Evolutionary conservation across 2,797 vertebrate species (phyloP).

Genomic region (Pygocentrus nattereri): DNA sequence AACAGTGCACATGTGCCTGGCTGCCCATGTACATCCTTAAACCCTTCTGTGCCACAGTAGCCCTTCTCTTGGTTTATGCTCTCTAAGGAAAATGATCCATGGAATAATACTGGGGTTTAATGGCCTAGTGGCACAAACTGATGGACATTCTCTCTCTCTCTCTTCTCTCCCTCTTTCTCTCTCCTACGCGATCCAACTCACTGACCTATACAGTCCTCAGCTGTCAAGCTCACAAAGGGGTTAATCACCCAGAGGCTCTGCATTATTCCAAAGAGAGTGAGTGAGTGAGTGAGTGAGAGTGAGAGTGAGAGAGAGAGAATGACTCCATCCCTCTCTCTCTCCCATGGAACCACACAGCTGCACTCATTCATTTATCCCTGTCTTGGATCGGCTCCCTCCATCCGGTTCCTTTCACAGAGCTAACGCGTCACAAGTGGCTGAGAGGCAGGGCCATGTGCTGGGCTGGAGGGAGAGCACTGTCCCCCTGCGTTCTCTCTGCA

Average conservation of each 20-base stretch:
- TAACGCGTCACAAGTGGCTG: conserved; percentile 68
- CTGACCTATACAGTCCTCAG: conserved; percentile 34
- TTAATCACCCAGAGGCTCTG: conserved; percentile 53
- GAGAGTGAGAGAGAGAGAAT: conserved; percentile 18
- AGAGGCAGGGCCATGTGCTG: conserved; percentile 66
- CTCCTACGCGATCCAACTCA: not conserved
- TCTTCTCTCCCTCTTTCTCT: not conserved
- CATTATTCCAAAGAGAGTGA: conserved; percentile 34
- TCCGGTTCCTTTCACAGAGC: conserved; percentile 72
- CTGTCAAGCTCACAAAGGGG: conserved; percentile 38
- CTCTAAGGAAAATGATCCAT: too few relatives aligned
- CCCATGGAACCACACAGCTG: conserved; percentile 74
- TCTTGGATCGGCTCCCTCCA: conserved; percentile 66
- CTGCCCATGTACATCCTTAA: too few relatives aligned
- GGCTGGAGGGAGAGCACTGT: conserved; percentile 64
- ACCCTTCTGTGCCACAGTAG: too few relatives aligned
- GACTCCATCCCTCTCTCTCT: conserved; percentile 29
- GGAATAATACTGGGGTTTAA: too few relatives aligned
- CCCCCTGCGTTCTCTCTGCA: conserved; percentile 11
- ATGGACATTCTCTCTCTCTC: not conserved
- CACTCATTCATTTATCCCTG: conserved; percentile 71
- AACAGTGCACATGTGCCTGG: too few relatives aligned
- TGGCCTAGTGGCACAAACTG: too few relatives aligned
- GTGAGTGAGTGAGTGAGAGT: conserved; percentile 3
- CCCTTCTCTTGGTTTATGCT: too few relatives aligned